Evolutionary conservation across 2,797 vertebrate genomes (phyloP).

Genomic region (Helarctos malayanus): DNA sequence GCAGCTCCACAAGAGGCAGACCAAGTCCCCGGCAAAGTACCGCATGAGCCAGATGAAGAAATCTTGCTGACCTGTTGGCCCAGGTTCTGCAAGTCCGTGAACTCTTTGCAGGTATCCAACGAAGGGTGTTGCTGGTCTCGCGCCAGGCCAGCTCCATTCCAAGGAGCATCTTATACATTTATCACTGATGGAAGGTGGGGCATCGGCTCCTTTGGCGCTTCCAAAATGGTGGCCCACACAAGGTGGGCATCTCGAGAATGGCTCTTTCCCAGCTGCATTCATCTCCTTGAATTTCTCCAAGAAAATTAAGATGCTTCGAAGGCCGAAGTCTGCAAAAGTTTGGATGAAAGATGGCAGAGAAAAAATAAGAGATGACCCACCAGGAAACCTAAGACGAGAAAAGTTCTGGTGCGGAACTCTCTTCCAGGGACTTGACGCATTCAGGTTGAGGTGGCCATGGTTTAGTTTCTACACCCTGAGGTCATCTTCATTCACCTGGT

Average conservation of each 20-base stretch:
- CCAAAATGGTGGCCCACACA: background rate
- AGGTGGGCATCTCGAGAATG: fast-evolving
- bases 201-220: fast-evolving
- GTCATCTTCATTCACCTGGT: background rate
- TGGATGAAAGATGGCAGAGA: background rate
- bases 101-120: background rate
- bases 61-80: background rate
- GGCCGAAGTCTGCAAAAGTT: background rate
- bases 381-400: background rate
- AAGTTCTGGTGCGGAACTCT: background rate
- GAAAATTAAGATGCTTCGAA: background rate
- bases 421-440: background rate
- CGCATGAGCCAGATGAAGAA: background rate
- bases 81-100: background rate
- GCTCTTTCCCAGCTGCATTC: background rate
- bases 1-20: slow-evolving; percentile 52
- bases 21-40: slow-evolving; percentile 63
- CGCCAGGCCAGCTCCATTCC: background rate
- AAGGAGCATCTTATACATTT: background rate
- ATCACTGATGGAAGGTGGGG: background rate
- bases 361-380: background rate
- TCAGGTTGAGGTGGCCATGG: background rate
- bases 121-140: background rate
- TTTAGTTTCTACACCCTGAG: background rate
- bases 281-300: background rate